These are phyloP conservation scores for Meiosimyza platycephala DNA, from an alignment of 2,888 invertebrate genomes.

Conservation along the genomic window DNA sequence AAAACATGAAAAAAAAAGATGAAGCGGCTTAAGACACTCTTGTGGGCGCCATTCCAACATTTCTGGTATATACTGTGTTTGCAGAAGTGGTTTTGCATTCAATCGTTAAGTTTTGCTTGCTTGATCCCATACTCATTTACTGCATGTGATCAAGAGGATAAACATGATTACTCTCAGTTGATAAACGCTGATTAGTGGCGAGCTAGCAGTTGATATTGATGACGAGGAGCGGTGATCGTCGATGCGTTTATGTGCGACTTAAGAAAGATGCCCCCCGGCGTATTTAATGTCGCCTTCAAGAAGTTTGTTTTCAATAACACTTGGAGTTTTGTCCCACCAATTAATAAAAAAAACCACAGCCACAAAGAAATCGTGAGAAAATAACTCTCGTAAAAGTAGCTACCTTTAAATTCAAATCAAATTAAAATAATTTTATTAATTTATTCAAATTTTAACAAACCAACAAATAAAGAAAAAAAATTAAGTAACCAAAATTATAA, in stretches of 20 bases:
- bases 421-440: constrained; percentile 15
- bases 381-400: constrained; percentile 5
- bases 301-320: neutral
- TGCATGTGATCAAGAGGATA: neutral
- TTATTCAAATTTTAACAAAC: constrained; percentile 14
- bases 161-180: constrained; percentile 18
- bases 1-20: neutral
- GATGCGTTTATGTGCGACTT: too few species aligned
- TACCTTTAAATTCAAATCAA: too few species aligned
- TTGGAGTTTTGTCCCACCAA: neutral
- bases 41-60: constrained; percentile 6
- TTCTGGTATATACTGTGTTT: neutral
- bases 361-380: constrained; percentile 22
- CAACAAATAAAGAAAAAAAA: constrained; percentile 1
- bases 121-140: neutral
- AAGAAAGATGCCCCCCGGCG: neutral
- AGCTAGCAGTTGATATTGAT: neutral
- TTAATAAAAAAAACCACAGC: neutral
- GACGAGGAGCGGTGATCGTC: neutral
- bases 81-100: constrained; percentile 19
- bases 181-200: constrained; percentile 25
- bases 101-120: neutral
- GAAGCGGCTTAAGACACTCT: constrained; percentile 2
- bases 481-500: neutral
- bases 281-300: constrained; percentile 1